Evolutionary conservation across 2,888 invertebrate genomes (phyloP), one percentile per base, ranked within the genome.

Genomic region (Thysanoteuthis rhombus): DNA sequence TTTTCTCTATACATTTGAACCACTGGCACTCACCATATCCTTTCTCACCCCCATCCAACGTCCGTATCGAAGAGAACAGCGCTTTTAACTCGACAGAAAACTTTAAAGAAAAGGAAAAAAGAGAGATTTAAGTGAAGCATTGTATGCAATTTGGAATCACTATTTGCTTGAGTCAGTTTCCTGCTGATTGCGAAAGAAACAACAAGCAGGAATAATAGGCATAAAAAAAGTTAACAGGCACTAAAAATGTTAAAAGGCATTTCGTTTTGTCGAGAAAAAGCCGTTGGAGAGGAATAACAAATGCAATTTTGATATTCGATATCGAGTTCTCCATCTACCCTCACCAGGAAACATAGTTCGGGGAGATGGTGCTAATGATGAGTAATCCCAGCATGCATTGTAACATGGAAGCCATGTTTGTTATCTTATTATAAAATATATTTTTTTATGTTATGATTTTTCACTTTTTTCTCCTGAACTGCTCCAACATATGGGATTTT

Each of bases 351-450:
- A 75, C 75, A 36, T 75, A 12, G n/a, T 75, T 75, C 10, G 75
- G 1, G 75, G n/a, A n/a, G 75, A 75, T 16, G 12, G 36, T 8
- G n/a, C n/a, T 36, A 75, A 75, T 75, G n/a, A 75, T 36, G n/a
- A 75, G 75, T 75, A 75, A 75, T 75, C 75, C 75, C 75, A 75
- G 75, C 75, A 75, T 75, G 75, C 75, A 75, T 75, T 75, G n/a
- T 75, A 75, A 75, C 36, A n/a, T 75, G 75, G 75, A 75, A 12
- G n/a, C 75, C 75, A 75, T 75, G 75, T 75, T 75, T 75, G 75
- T 75, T 75, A 75, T 75, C 12, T 75, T 75, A 75, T 36, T 75
- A n/a, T n/a, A 75, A 75, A 75, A 75, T 75, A n/a, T 12, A n/a
- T n/a, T n/a, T 75, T 75, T 75, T 12, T n/a, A 75, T 52, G 12